Evolutionary conservation across 2,888 invertebrate species (phyloP).

Genomic region (Tachina fera): DNA sequence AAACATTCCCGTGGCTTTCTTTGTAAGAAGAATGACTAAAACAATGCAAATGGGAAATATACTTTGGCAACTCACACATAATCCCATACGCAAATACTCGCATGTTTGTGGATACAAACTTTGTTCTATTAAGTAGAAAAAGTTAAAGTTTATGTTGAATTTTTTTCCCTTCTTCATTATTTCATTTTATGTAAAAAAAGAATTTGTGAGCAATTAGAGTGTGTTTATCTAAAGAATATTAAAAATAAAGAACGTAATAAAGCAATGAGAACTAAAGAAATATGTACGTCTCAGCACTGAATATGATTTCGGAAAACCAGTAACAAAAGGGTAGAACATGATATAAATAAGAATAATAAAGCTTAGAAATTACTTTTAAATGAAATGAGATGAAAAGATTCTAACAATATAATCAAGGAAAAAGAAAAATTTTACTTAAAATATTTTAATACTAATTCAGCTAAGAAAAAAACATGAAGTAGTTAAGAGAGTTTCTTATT

Average conservation of each 20-base stretch:
- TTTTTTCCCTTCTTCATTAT: neutral
- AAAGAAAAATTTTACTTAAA: too few species aligned
- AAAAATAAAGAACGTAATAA: conserved; percentile 64
- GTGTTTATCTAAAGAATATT: conserved; percentile 60
- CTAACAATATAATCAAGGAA: too few species aligned
- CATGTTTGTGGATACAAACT: neutral
- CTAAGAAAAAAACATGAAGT: too few species aligned
- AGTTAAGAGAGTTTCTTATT: too few species aligned
- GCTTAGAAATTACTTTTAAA: too few species aligned
- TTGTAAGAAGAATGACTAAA: conserved; percentile 47
- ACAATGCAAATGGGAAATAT: conserved; percentile 5
- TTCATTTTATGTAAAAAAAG: conserved; percentile 35
- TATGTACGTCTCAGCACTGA: neutral
- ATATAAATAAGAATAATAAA: too few species aligned
- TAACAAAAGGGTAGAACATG: too few species aligned
- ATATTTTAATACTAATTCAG: too few species aligned
- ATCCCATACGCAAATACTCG: neutral
- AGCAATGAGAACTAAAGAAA: conserved; percentile 5
- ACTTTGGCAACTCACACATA: neutral
- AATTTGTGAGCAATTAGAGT: conserved; percentile 67
- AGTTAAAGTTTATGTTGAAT: conserved; percentile 17
- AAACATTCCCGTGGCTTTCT: conserved; percentile 61
- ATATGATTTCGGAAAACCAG: neutral
- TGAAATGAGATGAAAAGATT: too few species aligned
- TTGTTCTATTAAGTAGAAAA: conserved; percentile 15